phyloP scores from a whole-genome alignment of 1,140 invertebrate species.

The Drosophila repleta region DNA sequence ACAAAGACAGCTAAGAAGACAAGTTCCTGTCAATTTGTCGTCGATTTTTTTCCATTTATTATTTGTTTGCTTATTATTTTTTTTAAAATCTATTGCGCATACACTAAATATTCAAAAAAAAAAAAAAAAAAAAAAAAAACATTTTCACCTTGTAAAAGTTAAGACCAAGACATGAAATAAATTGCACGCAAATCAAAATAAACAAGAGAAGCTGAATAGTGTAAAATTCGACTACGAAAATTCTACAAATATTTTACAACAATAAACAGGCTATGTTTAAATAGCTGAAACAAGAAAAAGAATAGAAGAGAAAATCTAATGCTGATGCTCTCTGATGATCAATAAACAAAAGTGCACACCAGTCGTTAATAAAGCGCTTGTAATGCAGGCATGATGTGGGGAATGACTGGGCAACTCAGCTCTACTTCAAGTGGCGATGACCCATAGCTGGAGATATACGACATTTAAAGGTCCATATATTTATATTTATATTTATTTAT shows the following conservation, averaged over 20 bases:
- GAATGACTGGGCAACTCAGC: slow-evolving; percentile 17
- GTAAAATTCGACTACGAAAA: slow-evolving; percentile 67
- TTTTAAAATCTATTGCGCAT: slow-evolving; percentile 56
- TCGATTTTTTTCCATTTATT: slow-evolving; percentile 7
- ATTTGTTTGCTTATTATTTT: slow-evolving; percentile 34
- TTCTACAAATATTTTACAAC: slow-evolving; percentile 64
- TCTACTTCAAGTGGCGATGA: slow-evolving; percentile 39
- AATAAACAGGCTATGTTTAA: slow-evolving; percentile 68
- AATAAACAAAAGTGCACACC: slow-evolving; percentile 60
- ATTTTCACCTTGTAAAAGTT: slow-evolving; percentile 71
- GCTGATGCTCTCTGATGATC: slow-evolving; percentile 29
- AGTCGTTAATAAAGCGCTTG: slow-evolving; percentile 1
- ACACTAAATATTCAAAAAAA: slow-evolving; percentile 10
- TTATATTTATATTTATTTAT: background rate
- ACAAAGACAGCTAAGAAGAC: slow-evolving; percentile 15
- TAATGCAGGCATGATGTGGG: slow-evolving; percentile 19
- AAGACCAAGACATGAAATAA: slow-evolving; percentile 33
- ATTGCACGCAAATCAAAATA: slow-evolving; percentile 67
- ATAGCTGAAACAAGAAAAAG: slow-evolving; percentile 29
- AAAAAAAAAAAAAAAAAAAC: slow-evolving; percentile 21
- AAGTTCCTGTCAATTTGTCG: slow-evolving; percentile 53
- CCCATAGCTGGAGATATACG: background rate
- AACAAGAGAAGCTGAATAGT: slow-evolving; percentile 54
- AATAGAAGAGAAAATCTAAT: slow-evolving; percentile 1
- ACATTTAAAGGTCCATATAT: background rate